Evolutionary conservation across 2,113 vertebrate genomes (phyloP), one percentile per base, ranked within the genome.

Genomic region (Xiphophorus hellerii): DNA sequence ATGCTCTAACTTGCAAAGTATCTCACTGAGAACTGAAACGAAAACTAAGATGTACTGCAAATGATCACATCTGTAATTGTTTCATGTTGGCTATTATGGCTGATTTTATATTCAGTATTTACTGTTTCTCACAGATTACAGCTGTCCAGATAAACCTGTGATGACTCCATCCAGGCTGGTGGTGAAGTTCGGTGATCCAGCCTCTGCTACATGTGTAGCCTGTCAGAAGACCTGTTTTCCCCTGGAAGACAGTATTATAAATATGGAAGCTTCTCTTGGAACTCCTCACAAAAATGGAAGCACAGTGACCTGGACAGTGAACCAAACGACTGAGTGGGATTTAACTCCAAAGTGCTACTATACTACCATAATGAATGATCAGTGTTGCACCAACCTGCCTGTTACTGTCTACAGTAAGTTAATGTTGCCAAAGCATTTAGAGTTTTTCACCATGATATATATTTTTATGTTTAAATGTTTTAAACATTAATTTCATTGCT

Each of bases 271-370:
- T 3, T 0, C 51, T 37, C 2, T 29, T 5, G 78, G 78, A 29
- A 0, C 1, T 0, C 0, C 0, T 13, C 0, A 0, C 13, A 0
- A 0, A 7, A 71, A 20, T 37, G 62, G 25, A 65, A 71, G 35
- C 29, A 64, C 25, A 3, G 0, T 65, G 0, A 9, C 0, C 0
- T 81, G 78, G 78, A 71, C 4, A 0, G 62, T 75, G 35, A 17
- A 48, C n/a, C 5, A 4, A 2, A 5, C 62, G 8, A 81, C 51
- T 20, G 35, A 66, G 12, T 67, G 6, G 62, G 4, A 35, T 0
- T 1, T 22, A 4, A 1, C 1, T 4, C 0, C 17, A 0, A 1
- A 14, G 0, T 81, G 79, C 2, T 63, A 5, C 54, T 13, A 72
- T 48, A 25, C 0, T 11, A 3, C 0, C 0, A 2, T 22, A 13